These are phyloP conservation scores for Microplitis manilae DNA, from an alignment of 2,888 invertebrate species.

Conservation along the genomic window DNA sequence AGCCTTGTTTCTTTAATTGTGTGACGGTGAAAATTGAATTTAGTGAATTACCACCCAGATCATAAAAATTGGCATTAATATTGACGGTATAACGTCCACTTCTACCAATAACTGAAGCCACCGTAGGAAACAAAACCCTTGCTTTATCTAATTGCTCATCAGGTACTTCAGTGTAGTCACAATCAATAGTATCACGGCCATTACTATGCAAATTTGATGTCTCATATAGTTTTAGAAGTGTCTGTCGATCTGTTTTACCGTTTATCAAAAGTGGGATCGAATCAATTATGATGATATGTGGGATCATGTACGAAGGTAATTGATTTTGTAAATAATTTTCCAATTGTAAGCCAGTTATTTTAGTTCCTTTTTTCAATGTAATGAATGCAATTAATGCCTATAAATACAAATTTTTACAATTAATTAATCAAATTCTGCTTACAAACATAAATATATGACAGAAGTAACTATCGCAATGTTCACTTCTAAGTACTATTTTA, in stretches of 20 bases:
- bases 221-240: conserved; percentile 82
- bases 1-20: conserved; percentile 82
- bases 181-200: conserved; percentile 75
- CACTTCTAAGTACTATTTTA: too few relatives aligned
- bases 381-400: conserved; percentile 83
- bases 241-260: conserved; percentile 89
- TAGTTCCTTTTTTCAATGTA: conserved; percentile 69
- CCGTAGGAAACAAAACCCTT: conserved; percentile 81
- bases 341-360: conserved; percentile 75
- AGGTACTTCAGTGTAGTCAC: conserved; percentile 79
- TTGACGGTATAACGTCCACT: conserved; percentile 78
- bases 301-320: conserved; percentile 85
- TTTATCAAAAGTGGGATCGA: conserved; percentile 87
- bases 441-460: too few relatives aligned
- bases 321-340: conserved; percentile 78
- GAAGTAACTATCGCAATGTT: too few relatives aligned
- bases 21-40: conserved; percentile 90
- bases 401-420: conserved; percentile 61
- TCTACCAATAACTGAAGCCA: conserved; percentile 81
- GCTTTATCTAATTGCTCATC: conserved; percentile 77
- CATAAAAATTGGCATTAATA: conserved; percentile 83
- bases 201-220: conserved; percentile 70
- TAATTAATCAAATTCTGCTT: too few relatives aligned
- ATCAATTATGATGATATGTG: conserved; percentile 81
- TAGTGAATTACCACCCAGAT: conserved; percentile 89